phyloP scores from a whole-genome alignment of 2,888 invertebrate species.

The Homarus gammarus region DNA sequence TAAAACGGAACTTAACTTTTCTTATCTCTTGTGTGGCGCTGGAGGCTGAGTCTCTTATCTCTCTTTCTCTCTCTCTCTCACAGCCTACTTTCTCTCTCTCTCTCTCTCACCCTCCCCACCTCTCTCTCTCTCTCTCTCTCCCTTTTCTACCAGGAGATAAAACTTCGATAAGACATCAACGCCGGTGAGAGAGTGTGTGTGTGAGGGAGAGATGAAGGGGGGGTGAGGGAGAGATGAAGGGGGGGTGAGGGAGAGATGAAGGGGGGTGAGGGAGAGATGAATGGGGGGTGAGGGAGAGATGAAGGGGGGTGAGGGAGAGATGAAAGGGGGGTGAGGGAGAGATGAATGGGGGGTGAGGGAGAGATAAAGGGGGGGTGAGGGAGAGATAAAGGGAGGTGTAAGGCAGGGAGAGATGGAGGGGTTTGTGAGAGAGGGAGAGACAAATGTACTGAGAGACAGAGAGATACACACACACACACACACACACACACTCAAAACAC shows the following conservation, averaged over 20 bases:
- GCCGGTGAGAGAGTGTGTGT: background rate
- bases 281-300: background rate
- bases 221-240: background rate
- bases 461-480: constrained; percentile 12
- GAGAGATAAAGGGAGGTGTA: background rate
- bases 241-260: background rate
- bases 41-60: no score
- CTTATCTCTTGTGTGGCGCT: no score
- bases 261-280: background rate
- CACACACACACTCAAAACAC: constrained; percentile 26
- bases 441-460: background rate
- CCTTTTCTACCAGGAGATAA: no score
- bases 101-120: background rate
- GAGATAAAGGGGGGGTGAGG: background rate
- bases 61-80: background rate
- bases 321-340: background rate
- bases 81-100: background rate
- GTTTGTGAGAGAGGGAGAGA: background rate
- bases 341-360: background rate
- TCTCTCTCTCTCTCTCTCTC: background rate
- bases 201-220: background rate
- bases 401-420: background rate
- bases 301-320: background rate
- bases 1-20: no score
- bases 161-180: background rate